Percentiles rank a stretch among this genome's conserved stretches.
These are phyloP conservation scores for Phoeniculus purpureus DNA, from an alignment of 2,797 vertebrate genomes.

Conservation along the genomic window DNA sequence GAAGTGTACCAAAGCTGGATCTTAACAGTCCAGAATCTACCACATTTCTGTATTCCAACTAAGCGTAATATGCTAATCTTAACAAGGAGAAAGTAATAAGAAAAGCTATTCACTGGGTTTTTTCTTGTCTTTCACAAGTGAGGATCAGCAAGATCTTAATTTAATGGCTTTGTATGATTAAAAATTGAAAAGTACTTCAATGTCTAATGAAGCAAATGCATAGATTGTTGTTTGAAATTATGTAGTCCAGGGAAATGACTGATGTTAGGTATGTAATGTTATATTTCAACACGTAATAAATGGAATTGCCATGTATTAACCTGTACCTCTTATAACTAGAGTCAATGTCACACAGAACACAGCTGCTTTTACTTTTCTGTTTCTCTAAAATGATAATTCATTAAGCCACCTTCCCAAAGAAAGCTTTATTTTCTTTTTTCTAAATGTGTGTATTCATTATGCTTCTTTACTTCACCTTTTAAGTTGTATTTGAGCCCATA, in stretches of 20 bases:
- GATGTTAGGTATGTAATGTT: background rate
- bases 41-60: background rate
- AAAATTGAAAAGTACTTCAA: background rate
- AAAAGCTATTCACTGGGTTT: fast-evolving
- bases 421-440: background rate
- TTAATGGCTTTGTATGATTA: background rate
- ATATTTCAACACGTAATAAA: background rate
- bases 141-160: background rate
- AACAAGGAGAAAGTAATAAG: background rate
- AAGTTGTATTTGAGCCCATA: background rate
- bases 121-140: background rate
- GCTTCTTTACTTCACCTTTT: background rate
- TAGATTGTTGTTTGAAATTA: background rate
- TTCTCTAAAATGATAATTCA: background rate
- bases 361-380: background rate
- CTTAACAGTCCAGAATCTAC: background rate
- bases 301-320: background rate
- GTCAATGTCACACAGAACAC: background rate
- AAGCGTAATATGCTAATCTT: background rate
- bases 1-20: background rate
- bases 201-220: background rate
- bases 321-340: background rate
- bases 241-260: background rate
- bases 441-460: background rate
- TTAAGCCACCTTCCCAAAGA: background rate